These are phyloP conservation scores for Brachirus orientalis DNA, from an alignment of 2,113 vertebrate species.

Conservation along the genomic window DNA sequence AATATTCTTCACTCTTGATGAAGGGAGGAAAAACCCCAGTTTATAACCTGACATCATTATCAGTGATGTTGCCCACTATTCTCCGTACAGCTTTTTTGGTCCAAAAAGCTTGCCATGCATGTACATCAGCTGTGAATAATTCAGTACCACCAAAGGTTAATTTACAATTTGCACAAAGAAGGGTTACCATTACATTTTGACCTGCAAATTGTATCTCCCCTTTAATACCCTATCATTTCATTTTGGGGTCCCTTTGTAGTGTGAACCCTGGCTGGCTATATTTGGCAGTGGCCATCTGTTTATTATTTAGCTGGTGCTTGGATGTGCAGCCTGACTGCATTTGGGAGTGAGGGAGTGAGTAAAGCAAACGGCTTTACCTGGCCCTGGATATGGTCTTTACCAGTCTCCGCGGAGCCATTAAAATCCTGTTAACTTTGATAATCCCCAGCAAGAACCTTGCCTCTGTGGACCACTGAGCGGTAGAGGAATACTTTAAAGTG, in stretches of 20 bases:
- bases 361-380: conserved; percentile 71
- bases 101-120: conserved; percentile 42
- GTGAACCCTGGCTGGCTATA: conserved; percentile 80
- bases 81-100: conserved; percentile 33
- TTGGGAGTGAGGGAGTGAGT: conserved; percentile 69
- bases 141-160: conserved; percentile 84
- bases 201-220: conserved; percentile 87
- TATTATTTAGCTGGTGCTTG: conserved; percentile 86
- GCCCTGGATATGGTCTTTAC: conserved; percentile 64
- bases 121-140: conserved; percentile 78
- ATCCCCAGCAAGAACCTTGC: conserved; percentile 72
- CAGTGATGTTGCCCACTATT: too few relatives aligned
- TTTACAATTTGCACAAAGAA: conserved; percentile 88
- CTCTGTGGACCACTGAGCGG: conserved; percentile 69
- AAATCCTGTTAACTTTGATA: conserved; percentile 82
- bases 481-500: conserved; percentile 74
- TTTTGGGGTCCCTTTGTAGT: conserved; percentile 81
- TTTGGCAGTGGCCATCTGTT: conserved; percentile 88
- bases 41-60: conserved; percentile 42
- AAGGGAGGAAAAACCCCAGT: too few relatives aligned
- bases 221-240: conserved; percentile 87
- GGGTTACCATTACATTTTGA: conserved; percentile 87
- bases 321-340: conserved; percentile 81
- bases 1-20: too few relatives aligned
- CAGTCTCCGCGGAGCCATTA: conserved; percentile 77